These are phyloP conservation scores for Argyresthia albistria DNA, from an alignment of 2,888 invertebrate genomes.

Conservation along the genomic window DNA sequence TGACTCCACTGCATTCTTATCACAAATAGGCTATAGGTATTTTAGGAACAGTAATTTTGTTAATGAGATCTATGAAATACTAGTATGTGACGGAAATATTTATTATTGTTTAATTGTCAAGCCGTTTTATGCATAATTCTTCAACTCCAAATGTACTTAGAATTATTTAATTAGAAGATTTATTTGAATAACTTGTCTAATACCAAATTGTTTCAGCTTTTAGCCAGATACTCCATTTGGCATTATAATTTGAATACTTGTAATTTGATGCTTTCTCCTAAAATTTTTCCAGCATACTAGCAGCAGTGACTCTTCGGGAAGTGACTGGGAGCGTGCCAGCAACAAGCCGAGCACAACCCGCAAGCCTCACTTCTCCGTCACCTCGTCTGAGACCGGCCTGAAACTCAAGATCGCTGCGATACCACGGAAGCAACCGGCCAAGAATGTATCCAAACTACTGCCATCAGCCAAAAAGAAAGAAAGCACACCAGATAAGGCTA, in stretches of 20 bases:
- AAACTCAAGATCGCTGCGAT: conserved; percentile 75
- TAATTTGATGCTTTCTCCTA: not conserved
- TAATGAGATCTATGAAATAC: too few relatives aligned
- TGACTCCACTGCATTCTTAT: too few relatives aligned
- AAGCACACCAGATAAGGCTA: conserved; percentile 26
- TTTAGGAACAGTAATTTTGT: too few relatives aligned
- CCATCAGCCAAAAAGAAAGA: conserved; percentile 46
- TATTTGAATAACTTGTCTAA: too few relatives aligned
- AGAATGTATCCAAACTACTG: conserved; percentile 37
- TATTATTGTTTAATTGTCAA: too few relatives aligned
- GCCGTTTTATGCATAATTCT: too few relatives aligned
- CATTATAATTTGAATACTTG: not conserved
- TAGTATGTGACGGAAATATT: too few relatives aligned
- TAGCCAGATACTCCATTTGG: too few relatives aligned
- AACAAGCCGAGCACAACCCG: conserved; percentile 37
- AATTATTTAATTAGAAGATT: too few relatives aligned
- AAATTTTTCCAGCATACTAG: conserved; percentile 50
- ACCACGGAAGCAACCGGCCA: conserved; percentile 48
- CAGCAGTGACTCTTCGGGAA: conserved; percentile 49
- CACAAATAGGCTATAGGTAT: too few relatives aligned
- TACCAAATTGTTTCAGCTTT: too few relatives aligned
- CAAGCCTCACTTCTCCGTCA: conserved; percentile 74
- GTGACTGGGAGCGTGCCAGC: conserved; percentile 57
- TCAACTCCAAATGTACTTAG: too few relatives aligned
- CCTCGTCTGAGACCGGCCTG: conserved; percentile 73